These are phyloP conservation scores for Chaenogobius annularis DNA, from an alignment of 2,113 vertebrate species.

Conservation along the genomic window DNA sequence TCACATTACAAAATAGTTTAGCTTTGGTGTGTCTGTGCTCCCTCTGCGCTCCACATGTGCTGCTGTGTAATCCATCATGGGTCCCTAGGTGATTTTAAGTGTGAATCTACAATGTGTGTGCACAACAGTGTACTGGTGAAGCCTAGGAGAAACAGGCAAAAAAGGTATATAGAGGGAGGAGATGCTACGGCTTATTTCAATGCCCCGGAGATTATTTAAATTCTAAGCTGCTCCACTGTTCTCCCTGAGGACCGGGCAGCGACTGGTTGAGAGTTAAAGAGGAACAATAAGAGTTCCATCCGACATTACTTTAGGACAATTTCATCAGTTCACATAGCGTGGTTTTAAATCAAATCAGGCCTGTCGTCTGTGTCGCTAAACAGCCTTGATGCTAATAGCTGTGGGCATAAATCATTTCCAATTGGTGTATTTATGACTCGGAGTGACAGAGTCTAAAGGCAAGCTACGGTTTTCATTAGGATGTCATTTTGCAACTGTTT, in stretches of 20 bases:
- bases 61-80: slow-evolving; percentile 54
- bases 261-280: slow-evolving; percentile 44
- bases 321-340: slow-evolving; percentile 33
- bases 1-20: slow-evolving; percentile 34
- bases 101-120: slow-evolving; percentile 14
- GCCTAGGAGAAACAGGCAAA: slow-evolving; percentile 8
- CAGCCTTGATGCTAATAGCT: slow-evolving; percentile 25
- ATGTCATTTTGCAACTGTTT: slow-evolving; percentile 9
- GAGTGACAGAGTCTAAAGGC: slow-evolving; percentile 8
- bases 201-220: slow-evolving; percentile 64
- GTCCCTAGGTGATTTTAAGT: slow-evolving; percentile 41
- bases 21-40: slow-evolving; percentile 18
- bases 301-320: slow-evolving; percentile 40
- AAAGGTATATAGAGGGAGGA: slow-evolving; percentile 5
- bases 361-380: slow-evolving; percentile 17
- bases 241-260: slow-evolving; percentile 48
- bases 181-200: slow-evolving; percentile 40
- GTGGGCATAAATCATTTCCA: slow-evolving; percentile 40
- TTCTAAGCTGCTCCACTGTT: slow-evolving; percentile 39
- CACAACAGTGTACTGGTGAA: slow-evolving; percentile 18
- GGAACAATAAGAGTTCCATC: slow-evolving; percentile 40
- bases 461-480: slow-evolving; percentile 33
- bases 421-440: slow-evolving; percentile 7
- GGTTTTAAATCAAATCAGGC: slow-evolving; percentile 43
- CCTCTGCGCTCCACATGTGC: slow-evolving; percentile 37